Percentiles rank a stretch among this genome's conserved stretches.
phyloP scores from a whole-genome alignment of 2,797 vertebrate species.

The Sebastes hopkinsi region DNA sequence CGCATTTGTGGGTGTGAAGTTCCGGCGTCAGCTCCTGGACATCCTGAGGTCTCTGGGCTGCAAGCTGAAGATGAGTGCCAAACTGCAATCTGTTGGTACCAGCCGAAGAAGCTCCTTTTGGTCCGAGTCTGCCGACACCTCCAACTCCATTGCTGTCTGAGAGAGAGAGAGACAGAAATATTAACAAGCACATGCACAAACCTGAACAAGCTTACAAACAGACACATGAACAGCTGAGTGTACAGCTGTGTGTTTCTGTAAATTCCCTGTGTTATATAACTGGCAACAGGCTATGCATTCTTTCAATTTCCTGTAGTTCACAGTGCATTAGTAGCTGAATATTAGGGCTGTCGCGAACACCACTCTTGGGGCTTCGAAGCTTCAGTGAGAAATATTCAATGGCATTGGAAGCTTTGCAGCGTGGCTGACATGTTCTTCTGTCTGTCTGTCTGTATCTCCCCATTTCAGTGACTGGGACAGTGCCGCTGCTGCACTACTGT shows the following conservation, averaged over 20 bases:
- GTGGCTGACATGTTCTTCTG: too few species aligned
- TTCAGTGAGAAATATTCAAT: too few species aligned
- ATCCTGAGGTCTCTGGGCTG: conserved; percentile 79
- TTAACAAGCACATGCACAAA: background rate
- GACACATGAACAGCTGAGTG: background rate
- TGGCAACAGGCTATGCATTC: background rate
- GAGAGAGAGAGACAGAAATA: background rate
- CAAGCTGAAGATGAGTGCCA: conserved; percentile 58
- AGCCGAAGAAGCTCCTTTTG: conserved; percentile 79
- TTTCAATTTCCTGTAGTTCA: background rate
- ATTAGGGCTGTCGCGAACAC: background rate
- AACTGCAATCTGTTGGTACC: conserved; percentile 12
- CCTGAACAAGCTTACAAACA: background rate
- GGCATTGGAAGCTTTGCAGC: too few species aligned
- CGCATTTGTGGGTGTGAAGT: conserved; percentile 90
- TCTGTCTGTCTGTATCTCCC: too few species aligned
- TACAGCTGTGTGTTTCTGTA: background rate
- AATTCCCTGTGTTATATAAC: background rate
- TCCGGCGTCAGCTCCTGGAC: conserved; percentile 82
- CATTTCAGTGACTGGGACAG: too few species aligned
- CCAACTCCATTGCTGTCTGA: conserved; percentile 83
- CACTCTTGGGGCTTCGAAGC: too few species aligned
- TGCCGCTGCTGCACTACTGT: too few species aligned
- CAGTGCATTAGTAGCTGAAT: background rate
- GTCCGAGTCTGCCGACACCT: conserved; percentile 86